Evolutionary conservation across 2,888 invertebrate genomes (phyloP).

Genomic region (Scaptomyza parva): DNA sequence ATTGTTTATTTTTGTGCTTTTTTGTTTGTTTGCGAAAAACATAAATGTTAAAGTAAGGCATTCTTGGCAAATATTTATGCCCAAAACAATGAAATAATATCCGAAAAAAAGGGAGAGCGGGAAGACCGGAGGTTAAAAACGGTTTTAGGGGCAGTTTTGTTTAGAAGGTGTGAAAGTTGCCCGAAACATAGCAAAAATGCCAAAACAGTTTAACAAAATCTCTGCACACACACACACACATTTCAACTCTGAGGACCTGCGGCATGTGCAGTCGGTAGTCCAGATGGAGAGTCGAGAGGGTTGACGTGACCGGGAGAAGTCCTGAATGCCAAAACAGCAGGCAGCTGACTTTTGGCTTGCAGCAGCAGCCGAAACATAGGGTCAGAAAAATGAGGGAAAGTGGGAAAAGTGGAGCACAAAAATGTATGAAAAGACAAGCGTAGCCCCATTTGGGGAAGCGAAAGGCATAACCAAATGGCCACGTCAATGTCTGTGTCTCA

Average conservation of each 20-base stretch:
- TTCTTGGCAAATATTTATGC: conserved; percentile 50
- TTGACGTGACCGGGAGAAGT: not conserved
- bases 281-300: not conserved
- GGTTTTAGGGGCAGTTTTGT: not conserved
- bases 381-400: not conserved
- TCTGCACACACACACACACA: too few species aligned
- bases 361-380: conserved; percentile 9
- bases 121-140: not conserved
- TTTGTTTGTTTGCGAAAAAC: conserved; percentile 44
- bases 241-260: conserved; percentile 36
- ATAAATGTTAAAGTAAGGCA: conserved; percentile 77
- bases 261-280: conserved; percentile 19
- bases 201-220: conserved; percentile 61
- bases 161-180: conserved; percentile 46
- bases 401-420: not conserved
- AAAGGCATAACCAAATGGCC: conserved; percentile 14
- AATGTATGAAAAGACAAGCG: conserved; percentile 33
- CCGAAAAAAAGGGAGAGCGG: not conserved
- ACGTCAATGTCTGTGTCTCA: conserved; percentile 21
- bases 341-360: conserved; percentile 64
- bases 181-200: conserved; percentile 49
- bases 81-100: conserved; percentile 42
- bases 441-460: conserved; percentile 8
- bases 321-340: conserved; percentile 36
- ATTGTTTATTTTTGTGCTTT: conserved; percentile 31